Percentiles rank a stretch among this genome's conserved stretches.
phyloP scores from a whole-genome alignment of 2,113 vertebrate species.

The Actenoides hombroni region DNA sequence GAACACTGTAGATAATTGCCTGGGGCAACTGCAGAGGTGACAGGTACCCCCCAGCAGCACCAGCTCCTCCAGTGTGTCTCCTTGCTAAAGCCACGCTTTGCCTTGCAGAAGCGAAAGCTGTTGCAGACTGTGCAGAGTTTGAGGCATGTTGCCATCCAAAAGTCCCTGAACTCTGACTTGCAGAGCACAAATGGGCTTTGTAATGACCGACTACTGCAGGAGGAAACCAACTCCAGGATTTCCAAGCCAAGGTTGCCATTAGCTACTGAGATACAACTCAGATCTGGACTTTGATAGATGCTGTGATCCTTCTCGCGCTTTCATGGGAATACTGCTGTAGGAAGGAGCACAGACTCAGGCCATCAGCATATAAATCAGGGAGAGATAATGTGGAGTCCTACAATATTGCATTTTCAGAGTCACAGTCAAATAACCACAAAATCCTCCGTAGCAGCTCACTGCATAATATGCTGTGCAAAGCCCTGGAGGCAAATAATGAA shows the following conservation, averaged over 20 bases:
- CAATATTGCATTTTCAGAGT: neutral
- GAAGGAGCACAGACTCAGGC: neutral
- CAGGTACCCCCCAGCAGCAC: neutral
- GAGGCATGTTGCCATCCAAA: accelerated
- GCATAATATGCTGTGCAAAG: neutral
- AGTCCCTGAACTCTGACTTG: neutral
- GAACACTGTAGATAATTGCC: too few relatives aligned
- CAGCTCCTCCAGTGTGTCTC: neutral
- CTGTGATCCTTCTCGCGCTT: neutral
- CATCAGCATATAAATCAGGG: neutral
- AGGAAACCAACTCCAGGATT: neutral
- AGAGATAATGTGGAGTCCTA: neutral
- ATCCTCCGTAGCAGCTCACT: neutral
- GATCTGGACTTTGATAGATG: neutral
- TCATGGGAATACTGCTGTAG: neutral
- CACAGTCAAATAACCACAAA: neutral
- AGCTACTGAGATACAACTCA: accelerated
- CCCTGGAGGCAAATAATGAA: neutral
- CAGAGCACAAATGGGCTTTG: accelerated
- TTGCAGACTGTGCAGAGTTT: neutral
- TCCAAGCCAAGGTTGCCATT: neutral
- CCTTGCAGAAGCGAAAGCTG: neutral
- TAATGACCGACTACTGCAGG: accelerated
- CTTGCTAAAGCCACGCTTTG: neutral
- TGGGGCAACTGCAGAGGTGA: neutral